Conservation (phyloP, 1,140 invertebrate species). For the Lepidotrigona ventralis region DNA sequence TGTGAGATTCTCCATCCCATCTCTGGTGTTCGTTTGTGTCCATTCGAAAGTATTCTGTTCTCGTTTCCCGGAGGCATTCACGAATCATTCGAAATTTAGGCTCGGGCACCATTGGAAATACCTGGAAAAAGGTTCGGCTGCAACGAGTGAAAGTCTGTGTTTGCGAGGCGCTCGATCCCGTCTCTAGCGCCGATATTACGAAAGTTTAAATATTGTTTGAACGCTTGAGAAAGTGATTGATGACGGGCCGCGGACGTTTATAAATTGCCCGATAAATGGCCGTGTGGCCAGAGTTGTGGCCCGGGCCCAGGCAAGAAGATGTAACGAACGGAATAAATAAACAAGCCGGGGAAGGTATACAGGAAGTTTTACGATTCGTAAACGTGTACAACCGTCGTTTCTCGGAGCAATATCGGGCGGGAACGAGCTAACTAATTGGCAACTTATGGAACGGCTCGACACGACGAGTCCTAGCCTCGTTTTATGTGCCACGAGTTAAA, state of each 20-base stretch:
- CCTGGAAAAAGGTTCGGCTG: too few species aligned
- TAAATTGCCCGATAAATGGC: constrained; percentile 25
- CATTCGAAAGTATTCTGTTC: too few species aligned
- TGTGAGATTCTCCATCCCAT: too few species aligned
- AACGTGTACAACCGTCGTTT: neutral
- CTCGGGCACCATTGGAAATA: too few species aligned
- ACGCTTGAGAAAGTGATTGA: constrained; percentile 10
- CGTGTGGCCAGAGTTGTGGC: too few species aligned
- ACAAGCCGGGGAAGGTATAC: neutral
- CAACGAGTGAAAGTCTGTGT: too few species aligned
- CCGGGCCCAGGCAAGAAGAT: too few species aligned
- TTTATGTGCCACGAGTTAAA: constrained; percentile 12
- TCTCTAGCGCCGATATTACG: too few species aligned
- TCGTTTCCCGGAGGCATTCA: too few species aligned
- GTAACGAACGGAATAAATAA: neutral
- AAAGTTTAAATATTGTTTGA: constrained; percentile 34
- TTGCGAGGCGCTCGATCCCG: too few species aligned
- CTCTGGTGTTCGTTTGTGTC: too few species aligned
- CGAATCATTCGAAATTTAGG: too few species aligned
- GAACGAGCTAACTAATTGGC: neutral
- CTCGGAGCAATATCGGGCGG: neutral
- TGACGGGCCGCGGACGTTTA: constrained; percentile 19
- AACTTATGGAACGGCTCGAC: neutral
- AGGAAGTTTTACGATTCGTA: neutral
- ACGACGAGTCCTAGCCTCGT: neutral